Evolutionary conservation across 2,113 vertebrate genomes (phyloP).

Genomic region (Gobio gobio): DNA sequence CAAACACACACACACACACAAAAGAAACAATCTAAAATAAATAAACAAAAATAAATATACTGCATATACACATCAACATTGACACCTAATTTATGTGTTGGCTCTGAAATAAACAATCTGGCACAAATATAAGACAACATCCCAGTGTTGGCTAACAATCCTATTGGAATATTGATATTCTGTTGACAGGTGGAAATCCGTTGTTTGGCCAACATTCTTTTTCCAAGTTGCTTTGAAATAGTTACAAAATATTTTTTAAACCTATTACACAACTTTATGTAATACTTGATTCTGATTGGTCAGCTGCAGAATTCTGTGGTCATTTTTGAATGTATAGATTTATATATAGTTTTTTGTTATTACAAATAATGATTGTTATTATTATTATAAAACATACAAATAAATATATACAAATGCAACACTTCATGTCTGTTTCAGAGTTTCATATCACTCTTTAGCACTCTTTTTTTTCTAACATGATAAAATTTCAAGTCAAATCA

Average conservation of each 20-base stretch:
- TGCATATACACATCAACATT: not conserved
- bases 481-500: not conserved
- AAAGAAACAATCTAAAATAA: not conserved
- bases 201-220: not conserved
- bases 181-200: not conserved
- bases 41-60: not conserved
- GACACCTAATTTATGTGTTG: slow-evolving; percentile 14
- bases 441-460: not conserved
- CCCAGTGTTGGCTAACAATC: not conserved
- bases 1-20: too few species aligned
- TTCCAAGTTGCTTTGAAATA: not conserved
- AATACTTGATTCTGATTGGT: not conserved
- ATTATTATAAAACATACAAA: too few species aligned
- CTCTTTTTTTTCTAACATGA: not conserved
- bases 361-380: not conserved
- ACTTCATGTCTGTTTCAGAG: not conserved
- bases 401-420: not conserved
- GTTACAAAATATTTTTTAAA: not conserved
- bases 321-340: not conserved
- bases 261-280: not conserved
- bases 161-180: not conserved
- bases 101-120: not conserved
- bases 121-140: not conserved
- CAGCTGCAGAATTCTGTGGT: not conserved
- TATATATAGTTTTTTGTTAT: not conserved